These are phyloP conservation scores for Uloborus plumipes DNA, from an alignment of 2,888 invertebrate species.

Conservation along the genomic window DNA sequence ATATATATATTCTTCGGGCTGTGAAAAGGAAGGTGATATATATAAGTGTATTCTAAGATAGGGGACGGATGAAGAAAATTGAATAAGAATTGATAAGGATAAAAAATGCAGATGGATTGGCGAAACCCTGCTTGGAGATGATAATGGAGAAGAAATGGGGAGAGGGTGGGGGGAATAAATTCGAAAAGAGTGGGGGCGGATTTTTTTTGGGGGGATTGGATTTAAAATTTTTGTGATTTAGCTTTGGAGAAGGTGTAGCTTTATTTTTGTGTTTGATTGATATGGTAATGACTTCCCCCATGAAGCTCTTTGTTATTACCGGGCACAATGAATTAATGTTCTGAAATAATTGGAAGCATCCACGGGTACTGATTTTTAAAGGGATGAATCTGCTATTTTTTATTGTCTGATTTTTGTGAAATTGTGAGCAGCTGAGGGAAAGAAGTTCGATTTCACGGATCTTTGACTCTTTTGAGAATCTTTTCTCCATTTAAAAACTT, in stretches of 20 bases:
- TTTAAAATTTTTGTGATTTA: slow-evolving; percentile 15
- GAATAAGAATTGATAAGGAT: slow-evolving; percentile 60
- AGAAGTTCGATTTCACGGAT: too few relatives aligned
- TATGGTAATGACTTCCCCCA: neutral
- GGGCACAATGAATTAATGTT: neutral
- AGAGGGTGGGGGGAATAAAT: neutral
- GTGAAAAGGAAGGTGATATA: slow-evolving; percentile 14
- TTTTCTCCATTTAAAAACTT: too few relatives aligned
- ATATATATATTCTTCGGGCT: slow-evolving; percentile 22
- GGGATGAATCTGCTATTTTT: neutral
- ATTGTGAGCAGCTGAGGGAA: neutral
- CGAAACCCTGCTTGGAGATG: slow-evolving; percentile 44
- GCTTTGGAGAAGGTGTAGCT: neutral
- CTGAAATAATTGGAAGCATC: neutral
- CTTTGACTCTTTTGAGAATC: too few relatives aligned
- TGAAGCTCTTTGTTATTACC: too few relatives aligned
- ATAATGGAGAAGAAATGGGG: slow-evolving; percentile 33
- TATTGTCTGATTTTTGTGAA: neutral
- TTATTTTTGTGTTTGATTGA: slow-evolving; percentile 5
- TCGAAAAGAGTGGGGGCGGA: neutral
- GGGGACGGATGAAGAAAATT: slow-evolving; percentile 59
- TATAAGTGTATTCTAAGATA: slow-evolving; percentile 42
- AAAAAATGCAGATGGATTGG: slow-evolving; percentile 62
- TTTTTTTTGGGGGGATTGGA: slow-evolving; percentile 7
- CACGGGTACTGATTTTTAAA: too few relatives aligned